Conservation (phyloP, 1,140 invertebrate genomes). For the Zaprionus ornatus region DNA sequence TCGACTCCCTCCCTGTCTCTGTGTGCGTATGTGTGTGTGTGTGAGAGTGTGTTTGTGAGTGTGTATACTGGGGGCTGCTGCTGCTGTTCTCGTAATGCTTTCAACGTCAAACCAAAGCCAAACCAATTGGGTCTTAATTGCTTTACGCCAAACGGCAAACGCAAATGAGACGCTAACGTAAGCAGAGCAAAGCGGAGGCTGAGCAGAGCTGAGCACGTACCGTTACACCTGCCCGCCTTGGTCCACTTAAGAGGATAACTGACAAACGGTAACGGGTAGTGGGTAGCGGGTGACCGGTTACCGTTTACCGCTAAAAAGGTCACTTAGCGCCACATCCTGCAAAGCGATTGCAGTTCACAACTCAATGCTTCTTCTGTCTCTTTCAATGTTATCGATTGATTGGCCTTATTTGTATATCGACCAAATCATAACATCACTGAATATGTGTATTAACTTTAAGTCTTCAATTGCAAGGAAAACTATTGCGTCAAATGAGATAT, state of each 20-base stretch:
- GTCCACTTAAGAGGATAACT: not conserved
- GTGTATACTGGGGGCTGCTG: not conserved
- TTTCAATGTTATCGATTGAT: too few relatives aligned
- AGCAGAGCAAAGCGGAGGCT: constrained; percentile 22
- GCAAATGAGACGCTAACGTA: constrained; percentile 65
- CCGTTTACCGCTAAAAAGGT: not conserved
- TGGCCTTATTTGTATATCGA: too few relatives aligned
- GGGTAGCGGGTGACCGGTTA: not conserved
- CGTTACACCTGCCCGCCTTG: constrained; percentile 4
- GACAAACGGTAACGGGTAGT: constrained; percentile 12
- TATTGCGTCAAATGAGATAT: too few relatives aligned
- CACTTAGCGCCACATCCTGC: not conserved
- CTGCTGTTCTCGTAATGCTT: not conserved
- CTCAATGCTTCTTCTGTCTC: too few relatives aligned
- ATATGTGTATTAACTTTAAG: too few relatives aligned
- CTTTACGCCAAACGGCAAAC: constrained; percentile 72
- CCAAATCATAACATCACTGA: too few relatives aligned
- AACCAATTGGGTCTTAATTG: constrained; percentile 80
- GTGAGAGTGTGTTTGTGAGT: not conserved
- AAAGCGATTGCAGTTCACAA: not conserved
- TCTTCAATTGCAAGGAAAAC: too few relatives aligned
- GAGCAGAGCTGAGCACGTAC: constrained; percentile 3
- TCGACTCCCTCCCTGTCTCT: not conserved
- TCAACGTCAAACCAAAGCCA: constrained; percentile 31
- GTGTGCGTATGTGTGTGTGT: not conserved